Evolutionary conservation across 2,113 vertebrate genomes (phyloP).

Genomic region (Todiramphus chloris): DNA sequence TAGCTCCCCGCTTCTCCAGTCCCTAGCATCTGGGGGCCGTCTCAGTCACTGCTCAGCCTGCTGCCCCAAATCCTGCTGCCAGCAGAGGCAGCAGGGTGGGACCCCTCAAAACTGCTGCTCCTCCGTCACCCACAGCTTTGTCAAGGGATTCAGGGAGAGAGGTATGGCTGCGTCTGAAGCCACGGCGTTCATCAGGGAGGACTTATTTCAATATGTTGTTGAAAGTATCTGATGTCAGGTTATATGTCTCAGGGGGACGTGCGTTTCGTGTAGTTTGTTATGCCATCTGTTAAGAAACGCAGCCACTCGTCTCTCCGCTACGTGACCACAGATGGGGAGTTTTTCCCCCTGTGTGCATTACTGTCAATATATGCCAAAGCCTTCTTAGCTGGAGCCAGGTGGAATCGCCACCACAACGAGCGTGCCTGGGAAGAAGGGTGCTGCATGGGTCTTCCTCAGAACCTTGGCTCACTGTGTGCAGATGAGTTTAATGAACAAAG

Average conservation of each 20-base stretch:
- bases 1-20: not conserved
- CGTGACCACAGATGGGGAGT: constrained; percentile 74
- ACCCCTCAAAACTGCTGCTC: constrained; percentile 56
- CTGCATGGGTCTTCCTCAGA: not conserved
- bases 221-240: constrained; percentile 72
- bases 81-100: constrained; percentile 9
- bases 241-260: constrained; percentile 54
- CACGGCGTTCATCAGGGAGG: constrained; percentile 63
- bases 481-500: not conserved
- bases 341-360: constrained; percentile 54
- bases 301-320: constrained; percentile 67
- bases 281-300: constrained; percentile 74
- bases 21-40: not conserved
- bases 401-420: constrained; percentile 49
- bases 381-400: constrained; percentile 64
- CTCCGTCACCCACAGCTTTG: constrained; percentile 54
- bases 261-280: constrained; percentile 57
- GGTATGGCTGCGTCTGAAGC: constrained; percentile 36
- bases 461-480: accelerated
- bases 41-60: constrained; percentile 42
- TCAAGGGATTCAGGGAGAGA: constrained; percentile 46
- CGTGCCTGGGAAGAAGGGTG: constrained; percentile 13
- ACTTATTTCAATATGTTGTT: constrained; percentile 75
- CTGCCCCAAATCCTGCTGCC: constrained; percentile 20
- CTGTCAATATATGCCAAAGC: constrained; percentile 77